These are phyloP conservation scores for Sebastes glaucus DNA, from an alignment of 2,797 vertebrate species.

Conservation along the genomic window DNA sequence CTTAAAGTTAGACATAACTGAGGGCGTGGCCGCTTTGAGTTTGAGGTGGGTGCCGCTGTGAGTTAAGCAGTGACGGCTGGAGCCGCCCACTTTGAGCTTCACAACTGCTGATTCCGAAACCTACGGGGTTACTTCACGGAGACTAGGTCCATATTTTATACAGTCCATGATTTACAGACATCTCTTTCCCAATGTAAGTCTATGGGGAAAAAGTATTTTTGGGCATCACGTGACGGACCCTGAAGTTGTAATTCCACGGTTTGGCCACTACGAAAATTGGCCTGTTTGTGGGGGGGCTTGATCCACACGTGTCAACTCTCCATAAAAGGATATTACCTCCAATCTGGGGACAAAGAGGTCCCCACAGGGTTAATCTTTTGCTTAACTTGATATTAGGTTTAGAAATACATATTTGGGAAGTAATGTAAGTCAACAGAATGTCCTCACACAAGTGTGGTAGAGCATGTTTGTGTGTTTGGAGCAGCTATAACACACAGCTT, in stretches of 20 bases:
- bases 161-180: not conserved
- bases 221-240: not conserved
- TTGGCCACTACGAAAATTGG: not conserved
- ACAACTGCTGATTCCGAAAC: too few species aligned
- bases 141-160: too few species aligned
- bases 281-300: not conserved
- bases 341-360: not conserved
- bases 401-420: not conserved
- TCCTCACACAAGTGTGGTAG: not conserved
- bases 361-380: not conserved
- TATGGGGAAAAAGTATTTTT: not conserved
- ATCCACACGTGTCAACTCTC: not conserved
- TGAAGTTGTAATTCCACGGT: not conserved
- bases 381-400: not conserved
- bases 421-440: not conserved
- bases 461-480: not conserved
- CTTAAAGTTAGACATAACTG: too few species aligned
- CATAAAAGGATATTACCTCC: not conserved
- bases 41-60: fast-evolving
- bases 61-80: fast-evolving
- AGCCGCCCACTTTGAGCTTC: too few species aligned
- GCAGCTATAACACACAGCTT: not conserved
- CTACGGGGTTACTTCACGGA: too few species aligned
- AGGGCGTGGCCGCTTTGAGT: too few species aligned
- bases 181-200: not conserved